Base-by-base conservation (phyloP, 2,113 vertebrate genomes). In the Daphoenositta chrysoptera region DNA sequence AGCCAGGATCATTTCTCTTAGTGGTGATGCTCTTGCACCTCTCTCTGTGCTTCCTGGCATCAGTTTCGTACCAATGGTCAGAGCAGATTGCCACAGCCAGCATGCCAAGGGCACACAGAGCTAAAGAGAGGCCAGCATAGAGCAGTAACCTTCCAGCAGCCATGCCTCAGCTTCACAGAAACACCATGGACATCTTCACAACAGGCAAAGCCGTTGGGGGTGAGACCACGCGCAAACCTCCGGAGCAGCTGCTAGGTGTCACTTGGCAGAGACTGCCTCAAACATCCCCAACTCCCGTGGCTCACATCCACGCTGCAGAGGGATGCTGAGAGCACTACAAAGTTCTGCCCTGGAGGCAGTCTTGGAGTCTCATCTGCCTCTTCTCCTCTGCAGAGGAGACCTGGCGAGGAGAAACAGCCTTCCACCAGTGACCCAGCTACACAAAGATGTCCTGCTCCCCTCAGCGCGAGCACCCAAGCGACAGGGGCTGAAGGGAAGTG, bases 61-160 rank as follows among this genome's bases (percentile, higher is more conserved):
- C 99, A 50, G 99, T 99, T 97, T 99, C 99, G 26, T 99, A 99
- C 99, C 99, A 99, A 96, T 99, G 99, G 98, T 99, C 99, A 35
- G 99, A 99, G 97, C 99, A 99, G 97, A 99, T 99, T 27, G 99
- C 99, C 97, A 99, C 99, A 7, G 99, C 99, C 98, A 99, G 98
- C 99, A 99, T 99, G 94, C 98, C 99, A 94, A 99, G 98, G 97
- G 99, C 99, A 97, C 99, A 99, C 83, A 99, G 98, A 95, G 99
- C 99, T 73, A 99, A 98, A 93, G 99, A 99, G 89, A 99, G 99
- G 96, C 99, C 99, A 53, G 99, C 99, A 96, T 99, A 99, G 90
- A 99, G 99, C 98, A 99, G 97, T 71, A 99, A 98, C 98, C 99
- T 99, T 98, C 99, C 99, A 91, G 99, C 99, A 98, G 99, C 99